Conservation (phyloP, 2,113 vertebrate genomes). For the Tragelaphus buxtoni region DNA sequence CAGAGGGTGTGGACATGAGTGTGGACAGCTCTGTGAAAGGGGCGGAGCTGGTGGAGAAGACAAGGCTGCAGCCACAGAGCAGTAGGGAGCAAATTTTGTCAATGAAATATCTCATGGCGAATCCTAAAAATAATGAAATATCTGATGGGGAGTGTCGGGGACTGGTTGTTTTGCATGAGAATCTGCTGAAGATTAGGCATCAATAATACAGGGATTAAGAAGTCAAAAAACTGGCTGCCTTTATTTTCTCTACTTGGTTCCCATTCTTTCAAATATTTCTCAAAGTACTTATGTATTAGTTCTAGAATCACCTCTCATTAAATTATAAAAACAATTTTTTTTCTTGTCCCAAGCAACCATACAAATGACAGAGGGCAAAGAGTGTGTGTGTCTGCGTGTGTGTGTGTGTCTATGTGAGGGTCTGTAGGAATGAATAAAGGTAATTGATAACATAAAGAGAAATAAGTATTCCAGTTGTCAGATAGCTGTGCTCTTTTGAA, state of each 20-base stretch:
- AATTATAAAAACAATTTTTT: not conserved
- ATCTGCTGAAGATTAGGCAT: not conserved
- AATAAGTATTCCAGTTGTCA: not conserved
- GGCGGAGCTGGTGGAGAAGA: not conserved
- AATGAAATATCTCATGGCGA: not conserved
- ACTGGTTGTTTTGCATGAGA: not conserved
- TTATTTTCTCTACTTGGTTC: not conserved
- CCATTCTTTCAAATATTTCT: not conserved
- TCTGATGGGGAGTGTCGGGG: fast-evolving
- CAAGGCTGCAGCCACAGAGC: not conserved
- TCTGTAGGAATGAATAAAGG: not conserved
- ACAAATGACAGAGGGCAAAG: not conserved
- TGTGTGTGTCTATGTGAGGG: not conserved
- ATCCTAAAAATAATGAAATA: not conserved
- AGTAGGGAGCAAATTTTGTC: not conserved
- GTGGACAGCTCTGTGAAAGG: not conserved
- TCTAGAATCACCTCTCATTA: not conserved
- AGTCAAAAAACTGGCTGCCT: not conserved
- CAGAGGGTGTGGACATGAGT: too few relatives aligned
- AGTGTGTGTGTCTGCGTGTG: not conserved
- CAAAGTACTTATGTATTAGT: not conserved
- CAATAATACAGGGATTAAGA: not conserved
- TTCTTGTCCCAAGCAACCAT: not conserved
- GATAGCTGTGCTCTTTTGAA: not conserved
- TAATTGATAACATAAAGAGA: not conserved